A percentile compares a stretch with the other conserved stretches of the same genome.
Conservation (phyloP, 2,113 vertebrate genomes). For the Forbesichthys agassizii region DNA sequence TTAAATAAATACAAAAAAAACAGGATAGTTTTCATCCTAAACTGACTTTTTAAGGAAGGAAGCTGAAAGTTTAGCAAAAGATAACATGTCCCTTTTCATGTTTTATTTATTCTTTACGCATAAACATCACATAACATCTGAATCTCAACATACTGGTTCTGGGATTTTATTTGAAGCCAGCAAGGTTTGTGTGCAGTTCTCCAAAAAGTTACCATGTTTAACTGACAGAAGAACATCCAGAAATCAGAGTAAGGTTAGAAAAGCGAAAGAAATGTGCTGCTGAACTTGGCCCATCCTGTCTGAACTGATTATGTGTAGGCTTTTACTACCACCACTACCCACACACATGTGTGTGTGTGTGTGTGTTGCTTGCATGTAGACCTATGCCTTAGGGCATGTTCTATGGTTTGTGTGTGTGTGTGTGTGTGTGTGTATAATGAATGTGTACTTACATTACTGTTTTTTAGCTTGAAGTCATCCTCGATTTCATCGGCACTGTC, state of each 20-base stretch:
- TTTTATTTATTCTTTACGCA: no score
- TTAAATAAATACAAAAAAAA: neutral
- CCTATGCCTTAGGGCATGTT: constrained; percentile 2
- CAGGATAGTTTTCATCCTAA: no score
- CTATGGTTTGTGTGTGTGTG: constrained; percentile 3
- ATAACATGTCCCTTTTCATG: no score
- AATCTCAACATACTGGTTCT: no score
- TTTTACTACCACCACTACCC: neutral
- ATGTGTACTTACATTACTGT: constrained; percentile 80
- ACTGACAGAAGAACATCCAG: no score
- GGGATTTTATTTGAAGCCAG: no score
- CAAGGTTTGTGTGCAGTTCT: no score
- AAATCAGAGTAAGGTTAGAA: no score
- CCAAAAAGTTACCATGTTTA: no score
- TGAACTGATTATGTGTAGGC: neutral
- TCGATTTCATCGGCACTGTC: constrained; percentile 98
- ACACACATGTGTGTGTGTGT: neutral
- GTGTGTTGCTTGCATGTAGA: neutral
- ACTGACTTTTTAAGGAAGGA: no score
- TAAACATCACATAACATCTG: no score
- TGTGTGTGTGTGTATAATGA: constrained; percentile 2
- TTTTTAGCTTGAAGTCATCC: constrained; percentile 93
- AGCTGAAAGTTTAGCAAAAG: no score
- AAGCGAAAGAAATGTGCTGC: neutral
- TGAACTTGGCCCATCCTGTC: neutral